These are phyloP conservation scores for Parelbella ahira DNA, from an alignment of 2,888 invertebrate genomes.

Conservation along the genomic window DNA sequence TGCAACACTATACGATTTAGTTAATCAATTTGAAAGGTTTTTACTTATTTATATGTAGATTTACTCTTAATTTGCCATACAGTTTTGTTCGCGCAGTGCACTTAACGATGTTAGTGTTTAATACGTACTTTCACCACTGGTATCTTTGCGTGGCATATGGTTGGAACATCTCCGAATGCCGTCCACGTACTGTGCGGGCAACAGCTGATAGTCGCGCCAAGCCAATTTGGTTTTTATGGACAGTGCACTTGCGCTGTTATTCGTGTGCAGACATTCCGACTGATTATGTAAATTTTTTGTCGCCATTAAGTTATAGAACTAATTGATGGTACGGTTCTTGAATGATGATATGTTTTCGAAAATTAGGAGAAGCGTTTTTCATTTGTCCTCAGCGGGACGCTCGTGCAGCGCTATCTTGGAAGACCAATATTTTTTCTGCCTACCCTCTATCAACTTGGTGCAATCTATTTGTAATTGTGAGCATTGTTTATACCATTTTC, in stretches of 20 bases:
- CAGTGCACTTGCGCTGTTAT: constrained; percentile 2
- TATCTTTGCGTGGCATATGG: neutral
- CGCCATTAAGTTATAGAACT: constrained; percentile 13
- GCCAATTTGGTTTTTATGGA: constrained; percentile 13
- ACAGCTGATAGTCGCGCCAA: constrained; percentile 15
- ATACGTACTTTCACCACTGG: neutral
- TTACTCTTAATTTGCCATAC: too few species aligned
- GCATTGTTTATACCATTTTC: too few species aligned
- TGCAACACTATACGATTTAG: too few species aligned
- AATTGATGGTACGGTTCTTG: constrained; percentile 12
- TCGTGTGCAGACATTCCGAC: constrained; percentile 1
- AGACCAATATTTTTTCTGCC: too few species aligned
- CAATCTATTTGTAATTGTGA: too few species aligned
- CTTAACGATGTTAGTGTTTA: too few species aligned
- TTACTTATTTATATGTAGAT: neutral
- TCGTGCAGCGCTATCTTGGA: too few species aligned
- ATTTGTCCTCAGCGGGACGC: too few species aligned
- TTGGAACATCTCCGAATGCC: neutral
- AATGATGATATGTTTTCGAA: constrained; percentile 4
- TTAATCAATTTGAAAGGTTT: too few species aligned
- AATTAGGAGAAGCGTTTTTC: neutral
- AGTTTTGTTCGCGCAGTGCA: too few species aligned
- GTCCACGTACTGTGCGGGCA: constrained; percentile 14
- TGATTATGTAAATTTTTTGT: constrained; percentile 18
- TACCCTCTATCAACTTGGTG: too few species aligned